Base-by-base conservation (phyloP, 2,888 invertebrate genomes). In the Platycheirus albimanus region DNA sequence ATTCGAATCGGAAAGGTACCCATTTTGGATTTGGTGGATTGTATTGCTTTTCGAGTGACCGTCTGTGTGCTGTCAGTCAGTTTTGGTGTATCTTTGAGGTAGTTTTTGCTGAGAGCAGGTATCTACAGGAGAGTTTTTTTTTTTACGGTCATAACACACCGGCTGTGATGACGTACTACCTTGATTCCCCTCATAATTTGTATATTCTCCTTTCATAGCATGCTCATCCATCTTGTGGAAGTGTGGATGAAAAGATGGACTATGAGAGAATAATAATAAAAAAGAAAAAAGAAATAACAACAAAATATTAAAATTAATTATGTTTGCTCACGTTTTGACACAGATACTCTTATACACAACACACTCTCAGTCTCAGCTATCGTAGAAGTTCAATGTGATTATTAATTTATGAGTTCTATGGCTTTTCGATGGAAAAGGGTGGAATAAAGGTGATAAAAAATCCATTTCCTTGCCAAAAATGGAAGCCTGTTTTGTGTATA, bases 291-390 rank as follows among this genome's bases (percentile, higher is more conserved):
- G 36, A 20, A 58, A 19, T 6, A 58, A 41, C 4, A n/a, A 24
- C 4, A 61, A 77, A 71, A 66, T 58, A 76, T 72, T 52, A 63
- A 83, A 72, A 83, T 69, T 83, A 78, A 83, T 83, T 83, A 83
- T 83, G 83, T 83, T 83, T 83, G 69, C 78, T 78, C 83, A 83
- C 78, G 83, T 78, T 83, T 83, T 74, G 83, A 56, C 67, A 78
- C 78, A 74, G 69, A 78, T 69, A 72, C 17, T 41, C 33, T 13
- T n/a, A 10, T 17, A 24, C 28, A 56, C 52, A 7, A 52, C 5
- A 64, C 33, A 52, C 54, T 41, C 47, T 15, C 28, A 49, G 4
- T 2, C 1, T 28, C 38, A 41, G 38, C 38, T 13, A 13, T 2
- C 2, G 7, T 41, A 30, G 61, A 61, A 61, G 61, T 43, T 45